These are phyloP conservation scores for Schlechtendalia chinensis DNA, from an alignment of 1,140 invertebrate genomes.

Conservation along the genomic window DNA sequence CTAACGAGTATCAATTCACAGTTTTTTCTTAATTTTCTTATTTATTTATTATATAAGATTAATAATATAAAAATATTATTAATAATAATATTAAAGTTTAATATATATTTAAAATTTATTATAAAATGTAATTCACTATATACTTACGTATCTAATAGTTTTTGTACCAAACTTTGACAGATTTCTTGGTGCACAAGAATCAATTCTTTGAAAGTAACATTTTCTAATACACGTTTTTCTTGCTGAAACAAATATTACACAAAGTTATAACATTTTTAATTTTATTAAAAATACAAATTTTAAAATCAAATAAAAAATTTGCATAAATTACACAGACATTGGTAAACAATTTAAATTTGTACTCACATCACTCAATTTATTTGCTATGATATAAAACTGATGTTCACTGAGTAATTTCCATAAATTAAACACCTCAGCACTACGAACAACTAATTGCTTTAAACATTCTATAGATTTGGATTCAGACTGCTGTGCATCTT, in stretches of 20 bases:
- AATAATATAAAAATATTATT: background rate
- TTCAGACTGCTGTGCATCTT: conserved; percentile 29
- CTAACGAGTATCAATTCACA: no score
- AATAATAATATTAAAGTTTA: no score
- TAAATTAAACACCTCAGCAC: conserved; percentile 87
- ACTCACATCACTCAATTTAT: conserved; percentile 61
- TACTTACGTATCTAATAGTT: conserved; percentile 42
- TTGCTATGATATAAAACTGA: conserved; percentile 78
- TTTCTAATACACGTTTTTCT: conserved; percentile 25
- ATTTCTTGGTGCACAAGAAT: conserved; percentile 36
- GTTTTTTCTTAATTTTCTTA: no score
- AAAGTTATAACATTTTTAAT: background rate
- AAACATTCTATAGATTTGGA: conserved; percentile 73
- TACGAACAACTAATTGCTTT: conserved; percentile 73
- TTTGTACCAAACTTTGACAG: conserved; percentile 39
- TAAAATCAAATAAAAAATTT: background rate
- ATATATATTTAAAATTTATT: background rate
- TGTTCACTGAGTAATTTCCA: conserved; percentile 93
- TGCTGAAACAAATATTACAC: conserved; percentile 1
- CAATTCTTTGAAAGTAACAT: conserved; percentile 38
- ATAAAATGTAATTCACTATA: background rate
- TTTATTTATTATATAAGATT: background rate
- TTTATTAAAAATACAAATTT: background rate
- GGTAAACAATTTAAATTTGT: background rate
- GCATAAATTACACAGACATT: background rate